These are phyloP conservation scores for Belonocnema kinseyi DNA, from an alignment of 1,140 invertebrate genomes.

Conservation along the genomic window DNA sequence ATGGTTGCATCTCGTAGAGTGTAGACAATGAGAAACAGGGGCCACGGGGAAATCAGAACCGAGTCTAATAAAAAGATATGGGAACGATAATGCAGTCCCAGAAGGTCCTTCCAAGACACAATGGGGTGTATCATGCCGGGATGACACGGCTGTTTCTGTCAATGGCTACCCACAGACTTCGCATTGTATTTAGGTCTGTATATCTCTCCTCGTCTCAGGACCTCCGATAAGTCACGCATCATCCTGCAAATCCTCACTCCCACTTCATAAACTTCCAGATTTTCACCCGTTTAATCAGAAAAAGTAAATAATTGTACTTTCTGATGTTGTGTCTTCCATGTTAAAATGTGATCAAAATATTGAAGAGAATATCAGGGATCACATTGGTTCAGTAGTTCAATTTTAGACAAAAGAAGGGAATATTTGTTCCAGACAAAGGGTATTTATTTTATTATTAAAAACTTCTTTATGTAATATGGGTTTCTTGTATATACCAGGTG, in stretches of 20 bases:
- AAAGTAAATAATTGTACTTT: background rate
- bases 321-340: too few relatives aligned
- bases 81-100: slow-evolving; percentile 58
- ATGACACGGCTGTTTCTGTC: slow-evolving; percentile 65
- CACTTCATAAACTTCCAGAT: background rate
- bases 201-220: slow-evolving; percentile 52
- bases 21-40: slow-evolving; percentile 55
- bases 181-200: slow-evolving; percentile 60
- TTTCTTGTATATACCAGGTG: too few relatives aligned
- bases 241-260: slow-evolving; percentile 38
- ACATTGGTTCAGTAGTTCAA: too few relatives aligned
- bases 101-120: slow-evolving; percentile 58
- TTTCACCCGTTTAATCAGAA: slow-evolving; percentile 16
- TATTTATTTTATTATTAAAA: too few relatives aligned
- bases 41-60: slow-evolving; percentile 58
- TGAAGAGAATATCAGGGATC: too few relatives aligned
- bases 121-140: slow-evolving; percentile 60
- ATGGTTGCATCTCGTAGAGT: slow-evolving; percentile 51
- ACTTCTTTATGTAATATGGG: too few relatives aligned
- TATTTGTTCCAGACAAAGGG: too few relatives aligned
- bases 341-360: too few relatives aligned
- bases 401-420: too few relatives aligned
- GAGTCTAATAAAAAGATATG: slow-evolving; percentile 61
- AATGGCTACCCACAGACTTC: slow-evolving; percentile 61
- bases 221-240: slow-evolving; percentile 53